Evolutionary conservation across 2,113 vertebrate species (phyloP), one percentile per base, ranked within the genome.

Genomic region (Chloropsis hardwickii): DNA sequence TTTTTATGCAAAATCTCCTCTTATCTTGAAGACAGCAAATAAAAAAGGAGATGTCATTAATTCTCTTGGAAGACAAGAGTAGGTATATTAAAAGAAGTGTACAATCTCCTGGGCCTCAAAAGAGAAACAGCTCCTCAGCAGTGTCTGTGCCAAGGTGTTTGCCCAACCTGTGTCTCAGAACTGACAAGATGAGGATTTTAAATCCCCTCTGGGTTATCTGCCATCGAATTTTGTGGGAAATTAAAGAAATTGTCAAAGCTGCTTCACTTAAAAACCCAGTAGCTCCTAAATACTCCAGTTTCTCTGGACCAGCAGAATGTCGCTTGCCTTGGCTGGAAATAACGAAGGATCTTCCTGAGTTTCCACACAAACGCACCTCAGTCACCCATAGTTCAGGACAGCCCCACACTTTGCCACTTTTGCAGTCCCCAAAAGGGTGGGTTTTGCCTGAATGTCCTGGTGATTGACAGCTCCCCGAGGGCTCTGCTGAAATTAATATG

Each of bases 401-500:
- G 57, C 35, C 6, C 5, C 22, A 12, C 7, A 15, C 6, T 5
- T 21, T 21, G 74, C 16, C 10, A 2, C 16, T 67, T 31, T 4
- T 27, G 42, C 20, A 22, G 47, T 25, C 51, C 58, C 53, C 7
- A 35, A 33, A 10, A 0, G 22, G 3, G 24, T 39, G 33, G 5
- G 18, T 15, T 44, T 28, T 40, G n/a, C 51, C 90, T 9, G 10
- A 23, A 33, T 5, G 33, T 23, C 51, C 51, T 11, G 53, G 23
- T 31, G 39, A 28, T 9, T 6, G 28, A 39, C 50, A 57, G 12
- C 22, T 74, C 65, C 20, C 33, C 2, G 22, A 67, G 64, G 21
- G 29, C 40, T 40, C 16, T 0, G n/a, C 37, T 77, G n/a, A 69
- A 76, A 77, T 29, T 0, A 28, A 40, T 33, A 3, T 3, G 12